Percentiles rank a stretch among this genome's conserved stretches.
Conservation (phyloP, 2,113 vertebrate genomes). For the Rhipidura dahli region DNA sequence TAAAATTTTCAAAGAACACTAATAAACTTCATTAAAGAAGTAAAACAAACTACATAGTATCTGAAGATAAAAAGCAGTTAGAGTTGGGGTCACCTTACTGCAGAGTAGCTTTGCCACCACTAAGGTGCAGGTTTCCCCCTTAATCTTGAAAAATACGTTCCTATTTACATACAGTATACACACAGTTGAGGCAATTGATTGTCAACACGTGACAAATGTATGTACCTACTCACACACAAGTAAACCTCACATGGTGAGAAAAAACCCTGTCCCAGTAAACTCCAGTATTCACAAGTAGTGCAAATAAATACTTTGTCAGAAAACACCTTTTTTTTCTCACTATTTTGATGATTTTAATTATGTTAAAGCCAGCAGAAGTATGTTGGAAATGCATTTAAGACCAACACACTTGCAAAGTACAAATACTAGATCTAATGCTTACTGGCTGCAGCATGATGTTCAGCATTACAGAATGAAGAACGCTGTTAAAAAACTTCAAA, state of each 20-base stretch:
- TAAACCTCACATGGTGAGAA: conserved; percentile 62
- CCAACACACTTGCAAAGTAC: conserved; percentile 18
- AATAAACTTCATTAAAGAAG: conserved; percentile 36
- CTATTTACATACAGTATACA: conserved; percentile 68
- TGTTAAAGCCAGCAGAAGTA: conserved; percentile 50
- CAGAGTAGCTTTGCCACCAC: conserved; percentile 51
- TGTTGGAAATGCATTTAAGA: conserved; percentile 51
- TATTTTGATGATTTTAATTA: conserved; percentile 40
- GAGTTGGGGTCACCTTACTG: conserved; percentile 30
- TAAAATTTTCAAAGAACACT: conserved; percentile 51
- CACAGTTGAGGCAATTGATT: conserved; percentile 68
- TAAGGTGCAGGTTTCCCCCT: conserved; percentile 30
- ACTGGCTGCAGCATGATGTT: conserved; percentile 34
- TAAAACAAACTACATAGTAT: conserved; percentile 32
- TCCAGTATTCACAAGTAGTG: conserved; percentile 69
- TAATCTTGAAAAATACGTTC: conserved; percentile 54
- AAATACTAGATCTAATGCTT: conserved; percentile 40
- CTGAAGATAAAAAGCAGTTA: conserved; percentile 32
- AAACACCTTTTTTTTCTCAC: conserved; percentile 20
- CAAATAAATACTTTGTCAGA: conserved; percentile 62
- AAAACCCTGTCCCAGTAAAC: conserved; percentile 58
- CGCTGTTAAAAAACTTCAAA: background rate
- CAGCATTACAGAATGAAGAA: conserved; percentile 18
- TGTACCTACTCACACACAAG: conserved; percentile 59
- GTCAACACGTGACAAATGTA: conserved; percentile 67